Percentiles rank a stretch among this genome's conserved stretches.
Conservation (phyloP, 2,113 vertebrate genomes). For the Electrona antarctica region DNA sequence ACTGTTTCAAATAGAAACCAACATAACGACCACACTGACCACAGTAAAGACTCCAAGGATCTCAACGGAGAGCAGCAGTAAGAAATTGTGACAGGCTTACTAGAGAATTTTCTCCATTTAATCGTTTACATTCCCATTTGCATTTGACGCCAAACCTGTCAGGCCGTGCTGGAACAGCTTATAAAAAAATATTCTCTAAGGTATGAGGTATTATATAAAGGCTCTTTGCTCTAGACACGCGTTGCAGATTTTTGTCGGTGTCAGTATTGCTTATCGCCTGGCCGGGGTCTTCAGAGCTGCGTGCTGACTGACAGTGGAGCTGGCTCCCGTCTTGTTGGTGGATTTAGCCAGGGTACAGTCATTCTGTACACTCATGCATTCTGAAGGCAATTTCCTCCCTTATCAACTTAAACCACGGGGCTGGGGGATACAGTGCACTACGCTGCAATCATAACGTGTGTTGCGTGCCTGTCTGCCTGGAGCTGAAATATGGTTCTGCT, state of each 20-base stretch:
- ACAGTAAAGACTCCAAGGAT: neutral
- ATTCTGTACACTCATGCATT: neutral
- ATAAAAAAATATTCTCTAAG: neutral
- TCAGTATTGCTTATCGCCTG: neutral
- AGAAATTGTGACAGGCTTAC: too few species aligned
- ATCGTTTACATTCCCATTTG: neutral
- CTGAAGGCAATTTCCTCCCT: neutral
- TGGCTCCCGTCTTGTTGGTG: neutral
- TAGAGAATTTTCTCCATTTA: neutral
- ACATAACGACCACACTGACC: neutral
- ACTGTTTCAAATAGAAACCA: too few species aligned
- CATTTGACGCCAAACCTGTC: neutral
- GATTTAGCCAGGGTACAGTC: slow-evolving; percentile 8
- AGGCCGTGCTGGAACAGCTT: neutral
- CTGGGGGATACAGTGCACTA: slow-evolving; percentile 18
- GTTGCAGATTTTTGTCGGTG: neutral
- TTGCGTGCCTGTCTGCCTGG: slow-evolving; percentile 20
- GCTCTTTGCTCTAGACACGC: neutral
- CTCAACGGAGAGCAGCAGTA: neutral
- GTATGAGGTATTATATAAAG: neutral
- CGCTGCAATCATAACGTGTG: slow-evolving; percentile 33
- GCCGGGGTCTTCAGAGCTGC: slow-evolving; percentile 6
- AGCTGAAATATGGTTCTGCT: slow-evolving; percentile 61
- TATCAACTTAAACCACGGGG: slow-evolving; percentile 8
- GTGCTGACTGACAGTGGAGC: neutral